These are phyloP conservation scores for Heterodera schachtii DNA, from an alignment of 1,140 invertebrate species.

Conservation along the genomic window DNA sequence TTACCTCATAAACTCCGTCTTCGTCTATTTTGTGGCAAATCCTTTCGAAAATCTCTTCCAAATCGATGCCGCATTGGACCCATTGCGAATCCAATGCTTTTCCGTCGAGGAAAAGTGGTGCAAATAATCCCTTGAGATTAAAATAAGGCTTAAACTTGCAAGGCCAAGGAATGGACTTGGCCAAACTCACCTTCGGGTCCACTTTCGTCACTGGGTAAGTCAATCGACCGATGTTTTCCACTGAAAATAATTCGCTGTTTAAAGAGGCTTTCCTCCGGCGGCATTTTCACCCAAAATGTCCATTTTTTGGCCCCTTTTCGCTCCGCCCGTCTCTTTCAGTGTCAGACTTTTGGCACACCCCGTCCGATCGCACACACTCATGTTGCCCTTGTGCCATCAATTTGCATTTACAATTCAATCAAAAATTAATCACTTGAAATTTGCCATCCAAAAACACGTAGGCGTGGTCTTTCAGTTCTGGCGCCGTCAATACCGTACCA, in stretches of 20 bases:
- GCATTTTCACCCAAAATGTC: slow-evolving; percentile 6
- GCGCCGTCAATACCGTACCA: background rate
- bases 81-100: slow-evolving; percentile 22
- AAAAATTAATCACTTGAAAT: slow-evolving; percentile 28
- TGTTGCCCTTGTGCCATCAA: background rate
- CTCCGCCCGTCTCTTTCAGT: background rate
- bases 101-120: background rate
- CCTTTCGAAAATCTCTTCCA: slow-evolving; percentile 4
- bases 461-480: slow-evolving; percentile 27
- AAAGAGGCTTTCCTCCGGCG: too few species aligned
- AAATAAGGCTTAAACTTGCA: background rate
- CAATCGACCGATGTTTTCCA: slow-evolving; percentile 33
- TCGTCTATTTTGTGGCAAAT: background rate
- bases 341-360: slow-evolving; percentile 1
- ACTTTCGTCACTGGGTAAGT: slow-evolving; percentile 24
- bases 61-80: slow-evolving; percentile 36
- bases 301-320: slow-evolving; percentile 1
- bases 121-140: background rate
- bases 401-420: background rate
- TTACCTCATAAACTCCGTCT: background rate
- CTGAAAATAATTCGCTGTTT: background rate
- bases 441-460: slow-evolving; percentile 37
- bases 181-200: slow-evolving; percentile 24
- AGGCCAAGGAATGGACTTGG: background rate
- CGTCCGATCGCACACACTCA: slow-evolving; percentile 23